These are phyloP conservation scores for Stigmatopora nigra DNA, from an alignment of 2,113 vertebrate genomes.

Conservation along the genomic window DNA sequence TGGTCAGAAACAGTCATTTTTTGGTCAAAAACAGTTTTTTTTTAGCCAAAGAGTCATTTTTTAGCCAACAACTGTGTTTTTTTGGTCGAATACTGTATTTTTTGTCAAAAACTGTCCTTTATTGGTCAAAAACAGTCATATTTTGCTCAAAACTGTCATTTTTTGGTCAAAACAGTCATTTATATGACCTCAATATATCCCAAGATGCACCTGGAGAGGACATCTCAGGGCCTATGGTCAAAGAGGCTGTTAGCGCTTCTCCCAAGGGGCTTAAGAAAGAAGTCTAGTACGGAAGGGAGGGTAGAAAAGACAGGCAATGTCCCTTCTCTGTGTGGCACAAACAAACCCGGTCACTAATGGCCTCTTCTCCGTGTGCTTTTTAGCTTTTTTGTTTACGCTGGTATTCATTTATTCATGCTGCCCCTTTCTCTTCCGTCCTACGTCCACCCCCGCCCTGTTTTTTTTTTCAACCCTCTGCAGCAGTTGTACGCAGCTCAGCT, in stretches of 20 bases:
- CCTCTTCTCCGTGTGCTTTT: conserved; percentile 65
- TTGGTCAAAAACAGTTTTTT: no score
- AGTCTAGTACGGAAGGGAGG: not conserved
- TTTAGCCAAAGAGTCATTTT: no score
- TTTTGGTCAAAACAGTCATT: no score
- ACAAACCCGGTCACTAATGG: conserved; percentile 68
- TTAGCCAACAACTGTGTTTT: no score
- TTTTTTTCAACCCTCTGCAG: conserved; percentile 55
- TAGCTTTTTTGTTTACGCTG: conserved; percentile 61
- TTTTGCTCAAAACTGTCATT: no score
- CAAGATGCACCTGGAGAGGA: conserved; percentile 66
- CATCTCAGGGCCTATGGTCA: conserved; percentile 66
- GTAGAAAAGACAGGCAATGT: conserved; percentile 48
- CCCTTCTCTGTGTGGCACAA: conserved; percentile 63
- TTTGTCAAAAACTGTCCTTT: no score
- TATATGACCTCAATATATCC: conserved; percentile 68
- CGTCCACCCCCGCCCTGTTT: conserved; percentile 4
- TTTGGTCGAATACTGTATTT: no score
- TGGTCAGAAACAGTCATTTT: no score
- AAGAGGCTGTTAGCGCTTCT: conserved; percentile 63
- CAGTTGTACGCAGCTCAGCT: conserved; percentile 97
- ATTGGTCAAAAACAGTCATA: no score
- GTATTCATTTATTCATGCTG: conserved; percentile 68
- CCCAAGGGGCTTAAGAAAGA: conserved; percentile 59
- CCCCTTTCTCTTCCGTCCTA: conserved; percentile 38